A percentile compares a stretch with the other conserved stretches of the same genome.
These are phyloP conservation scores for Echinops telfairi DNA, from an alignment of 2,113 vertebrate species.

Conservation along the genomic window DNA sequence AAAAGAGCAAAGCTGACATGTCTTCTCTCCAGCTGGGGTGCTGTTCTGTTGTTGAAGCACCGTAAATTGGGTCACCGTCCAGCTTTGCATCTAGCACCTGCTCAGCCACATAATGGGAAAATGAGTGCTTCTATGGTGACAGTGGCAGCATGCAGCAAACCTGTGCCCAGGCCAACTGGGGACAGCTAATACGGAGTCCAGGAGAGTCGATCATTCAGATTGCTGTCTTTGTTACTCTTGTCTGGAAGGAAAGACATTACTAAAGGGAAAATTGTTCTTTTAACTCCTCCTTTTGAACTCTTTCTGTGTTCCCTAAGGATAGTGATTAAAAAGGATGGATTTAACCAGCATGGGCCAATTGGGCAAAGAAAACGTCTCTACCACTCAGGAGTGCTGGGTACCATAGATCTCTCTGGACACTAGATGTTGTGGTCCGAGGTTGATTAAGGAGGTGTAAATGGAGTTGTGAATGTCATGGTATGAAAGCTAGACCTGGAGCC, in stretches of 20 bases:
- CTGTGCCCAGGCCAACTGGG: not conserved
- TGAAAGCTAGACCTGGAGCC: not conserved
- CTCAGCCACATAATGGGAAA: slow-evolving; percentile 68
- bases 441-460: slow-evolving; percentile 36
- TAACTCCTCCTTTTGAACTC: slow-evolving; percentile 53
- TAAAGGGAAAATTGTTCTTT: slow-evolving; percentile 72
- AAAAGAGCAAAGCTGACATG: slow-evolving; percentile 79
- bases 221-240: slow-evolving; percentile 68
- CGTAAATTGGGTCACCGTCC: slow-evolving; percentile 74
- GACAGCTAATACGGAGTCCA: slow-evolving; percentile 62
- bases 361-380: slow-evolving; percentile 68
- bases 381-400: slow-evolving; percentile 45
- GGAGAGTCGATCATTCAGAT: slow-evolving; percentile 69
- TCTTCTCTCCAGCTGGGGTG: slow-evolving; percentile 68
- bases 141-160: slow-evolving; percentile 46
- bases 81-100: slow-evolving; percentile 52
- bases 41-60: slow-evolving; percentile 69
- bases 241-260: slow-evolving; percentile 59
- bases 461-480: not conserved
- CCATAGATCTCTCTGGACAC: slow-evolving; percentile 32
- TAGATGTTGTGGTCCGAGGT: not conserved
- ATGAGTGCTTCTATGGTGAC: slow-evolving; percentile 54
- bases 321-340: slow-evolving; percentile 59
- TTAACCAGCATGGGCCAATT: slow-evolving; percentile 58
- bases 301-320: slow-evolving; percentile 44